Conservation (phyloP, 2,113 vertebrate genomes). For the Arenaria interpres region DNA sequence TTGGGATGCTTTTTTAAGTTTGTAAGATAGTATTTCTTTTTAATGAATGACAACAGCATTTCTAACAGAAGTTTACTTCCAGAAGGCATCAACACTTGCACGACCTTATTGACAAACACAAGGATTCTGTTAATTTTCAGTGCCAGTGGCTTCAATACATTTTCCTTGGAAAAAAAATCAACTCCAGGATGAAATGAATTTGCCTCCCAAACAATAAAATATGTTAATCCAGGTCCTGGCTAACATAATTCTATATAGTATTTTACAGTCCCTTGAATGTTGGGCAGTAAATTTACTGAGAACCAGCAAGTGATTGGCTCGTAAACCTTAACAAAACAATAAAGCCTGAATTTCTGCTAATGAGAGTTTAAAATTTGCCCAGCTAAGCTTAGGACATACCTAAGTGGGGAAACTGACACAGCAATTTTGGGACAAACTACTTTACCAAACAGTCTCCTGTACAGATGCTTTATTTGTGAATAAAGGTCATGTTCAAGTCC, state of each 20-base stretch:
- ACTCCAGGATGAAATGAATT: background rate
- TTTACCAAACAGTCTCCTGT: background rate
- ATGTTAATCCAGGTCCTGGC: background rate
- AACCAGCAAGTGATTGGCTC: background rate
- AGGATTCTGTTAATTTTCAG: background rate
- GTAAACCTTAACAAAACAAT: slow-evolving; percentile 24
- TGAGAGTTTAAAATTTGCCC: background rate
- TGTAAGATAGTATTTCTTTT: background rate
- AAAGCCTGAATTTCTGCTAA: background rate
- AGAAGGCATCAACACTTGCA: background rate
- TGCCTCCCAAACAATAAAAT: background rate
- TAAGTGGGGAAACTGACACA: background rate
- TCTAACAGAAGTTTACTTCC: slow-evolving; percentile 3
- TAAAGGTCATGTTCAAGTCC: background rate
- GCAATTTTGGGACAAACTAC: background rate
- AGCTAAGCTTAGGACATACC: background rate
- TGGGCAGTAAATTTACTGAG: slow-evolving; percentile 3
- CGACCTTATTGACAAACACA: background rate
- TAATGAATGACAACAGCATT: background rate
- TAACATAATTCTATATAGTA: background rate
- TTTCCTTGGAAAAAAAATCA: background rate
- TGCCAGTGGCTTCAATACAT: background rate
- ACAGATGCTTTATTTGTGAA: background rate
- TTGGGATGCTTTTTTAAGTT: background rate
- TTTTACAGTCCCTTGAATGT: slow-evolving; percentile 5